Evolutionary conservation across 1,140 invertebrate species (phyloP), one percentile per base, ranked within the genome.

Genomic region (Drosophila nebulosa): DNA sequence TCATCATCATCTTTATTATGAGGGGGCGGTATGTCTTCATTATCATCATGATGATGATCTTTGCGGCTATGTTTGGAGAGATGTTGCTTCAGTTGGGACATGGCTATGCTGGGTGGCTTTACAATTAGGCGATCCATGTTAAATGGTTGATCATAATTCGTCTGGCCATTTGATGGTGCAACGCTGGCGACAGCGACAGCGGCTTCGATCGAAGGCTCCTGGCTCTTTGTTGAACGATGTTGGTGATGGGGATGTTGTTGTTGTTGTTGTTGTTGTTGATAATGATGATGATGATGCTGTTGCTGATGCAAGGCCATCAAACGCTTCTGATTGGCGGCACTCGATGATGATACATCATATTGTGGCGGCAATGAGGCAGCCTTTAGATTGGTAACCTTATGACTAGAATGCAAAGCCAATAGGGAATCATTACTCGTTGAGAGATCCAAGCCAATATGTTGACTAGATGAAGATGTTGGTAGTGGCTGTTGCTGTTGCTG

Each of bases 321-420:
- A 39, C 14, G 14, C 24, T 16, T 53, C 35, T 18, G 12, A 50
- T 21, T 42, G 42, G 39, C 32, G 62, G 36, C 50, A 36, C 12
- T 36, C 0, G 60, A 32, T 10, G 12, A 4, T 16, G 53, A 39
- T 16, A 39, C 16, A 46, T 35, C 63, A 46, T 35, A 55, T 35
- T 58, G 67, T 39, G 88, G 88, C 18, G 88, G 88, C 77, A 90
- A 26, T 7, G 88, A 90, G 4, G 71, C 66, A 39, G 88, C 68
- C 68, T 90, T 90, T 64, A 89, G 42, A 52, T 84, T 69, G 21
- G 66, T 89, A 14, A 53, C 42, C 52, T 83, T 86, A 39, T 74
- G 84, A 67, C 84, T 88, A 68, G 83, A 62, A 65, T 81, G 83
- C 53, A 86, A 52, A 10, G 70, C 35, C 22, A 66, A 59, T 1